Evolutionary conservation across 1,140 invertebrate species (phyloP), one percentile per base, ranked within the genome.

Genomic region (Nasonia longicornis): DNA sequence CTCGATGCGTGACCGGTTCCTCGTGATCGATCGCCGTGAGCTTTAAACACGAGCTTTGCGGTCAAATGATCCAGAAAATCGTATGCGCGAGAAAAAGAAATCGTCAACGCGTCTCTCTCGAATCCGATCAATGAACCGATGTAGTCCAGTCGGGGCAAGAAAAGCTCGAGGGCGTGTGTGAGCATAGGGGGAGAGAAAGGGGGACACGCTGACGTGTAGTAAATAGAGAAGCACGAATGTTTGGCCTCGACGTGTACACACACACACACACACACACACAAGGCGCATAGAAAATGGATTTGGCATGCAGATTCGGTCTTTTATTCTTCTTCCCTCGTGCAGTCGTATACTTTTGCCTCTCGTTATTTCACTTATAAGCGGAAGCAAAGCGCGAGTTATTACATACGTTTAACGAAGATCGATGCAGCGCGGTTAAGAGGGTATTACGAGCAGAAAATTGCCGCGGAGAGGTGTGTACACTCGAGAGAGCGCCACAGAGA

Each of bases 251-350:
- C 77, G 38, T 42, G 38, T 42, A 42, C 38, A 42, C 35, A 38
- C 35, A 38, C 3, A 38, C 3, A 67, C 64, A 67, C 52, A 35
- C 3, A 38, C 35, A 67, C 64, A 67, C 52, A 35, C 31, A 35
- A 35, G 31, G 77, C 58, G 58, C 31, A 79, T 81, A 85, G 85
- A 83, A 86, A 86, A 86, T 86, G 85, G 85, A 58, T 85, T 84
- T 84, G 83, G 85, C 82, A 86, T 86, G 85, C 84, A 86, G 85
- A 86, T 86, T 86, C 83, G 77, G 83, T 84, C 45, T 42, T 77
- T 77, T 35, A 48, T 72, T 72, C 64, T 77, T 12, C 31, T 72
- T 29, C 14, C 71, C 1, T 29, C 31, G 31, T 58, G 42, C 1
- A 26, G 26, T 26, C 35, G 11, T 52, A 66, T 67, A n/a, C 29